These are phyloP conservation scores for Tamias sibiricus DNA, from an alignment of 2,113 vertebrate genomes.

Conservation along the genomic window DNA sequence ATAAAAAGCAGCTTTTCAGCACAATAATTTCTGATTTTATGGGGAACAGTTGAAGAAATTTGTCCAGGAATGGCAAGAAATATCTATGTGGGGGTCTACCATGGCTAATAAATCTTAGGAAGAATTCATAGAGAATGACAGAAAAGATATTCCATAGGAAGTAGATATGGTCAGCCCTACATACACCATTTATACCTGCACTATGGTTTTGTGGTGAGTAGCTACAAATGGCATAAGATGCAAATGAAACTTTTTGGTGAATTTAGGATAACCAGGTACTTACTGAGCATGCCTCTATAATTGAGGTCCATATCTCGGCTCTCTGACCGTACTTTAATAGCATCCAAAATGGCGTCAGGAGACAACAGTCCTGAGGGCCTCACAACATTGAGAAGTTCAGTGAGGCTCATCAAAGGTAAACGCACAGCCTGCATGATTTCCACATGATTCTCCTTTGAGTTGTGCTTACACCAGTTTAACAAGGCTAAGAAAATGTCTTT, in stretches of 20 bases:
- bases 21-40: neutral
- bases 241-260: neutral
- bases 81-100: neutral
- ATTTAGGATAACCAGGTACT: constrained; percentile 73
- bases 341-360: constrained; percentile 97
- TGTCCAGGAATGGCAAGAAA: neutral
- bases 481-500: constrained; percentile 98
- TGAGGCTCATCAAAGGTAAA: constrained; percentile 97
- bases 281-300: constrained; percentile 98
- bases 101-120: neutral
- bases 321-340: constrained; percentile 97
- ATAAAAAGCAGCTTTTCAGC: constrained; percentile 8
- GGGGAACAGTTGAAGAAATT: neutral
- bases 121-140: neutral
- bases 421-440: constrained; percentile 97
- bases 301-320: constrained; percentile 99
- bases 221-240: neutral
- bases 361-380: constrained; percentile 94
- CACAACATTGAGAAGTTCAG: constrained; percentile 97
- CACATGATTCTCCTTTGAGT: constrained; percentile 89
- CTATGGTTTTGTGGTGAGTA: neutral
- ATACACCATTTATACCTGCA: neutral
- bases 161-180: neutral
- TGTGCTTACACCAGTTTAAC: constrained; percentile 96
- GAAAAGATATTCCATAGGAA: neutral